phyloP scores from a whole-genome alignment of 2,797 vertebrate species.

The Diceros bicornis region DNA sequence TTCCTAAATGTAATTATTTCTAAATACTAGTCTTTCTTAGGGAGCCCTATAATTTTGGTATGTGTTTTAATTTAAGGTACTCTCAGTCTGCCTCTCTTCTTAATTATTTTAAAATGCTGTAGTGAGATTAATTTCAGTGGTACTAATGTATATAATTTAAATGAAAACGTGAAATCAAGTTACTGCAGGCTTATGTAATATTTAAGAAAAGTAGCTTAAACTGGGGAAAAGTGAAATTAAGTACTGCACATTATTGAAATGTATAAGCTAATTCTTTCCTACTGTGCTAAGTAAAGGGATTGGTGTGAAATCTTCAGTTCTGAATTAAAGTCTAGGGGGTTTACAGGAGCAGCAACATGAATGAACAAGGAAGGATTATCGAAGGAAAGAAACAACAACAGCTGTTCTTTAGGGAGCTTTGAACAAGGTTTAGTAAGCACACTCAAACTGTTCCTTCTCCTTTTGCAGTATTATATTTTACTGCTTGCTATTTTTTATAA shows the following conservation, averaged over 20 bases:
- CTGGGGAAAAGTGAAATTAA: constrained; percentile 70
- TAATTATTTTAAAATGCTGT: constrained; percentile 54
- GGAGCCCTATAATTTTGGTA: background rate
- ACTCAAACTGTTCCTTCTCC: constrained; percentile 17
- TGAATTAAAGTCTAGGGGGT: background rate
- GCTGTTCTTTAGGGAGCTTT: constrained; percentile 11
- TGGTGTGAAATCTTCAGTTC: constrained; percentile 59
- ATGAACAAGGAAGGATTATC: background rate
- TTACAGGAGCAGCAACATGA: background rate
- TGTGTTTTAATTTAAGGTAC: constrained; percentile 47
- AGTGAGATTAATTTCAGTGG: constrained; percentile 77
- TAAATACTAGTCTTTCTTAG: constrained; percentile 9
- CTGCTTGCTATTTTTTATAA: constrained; percentile 30
- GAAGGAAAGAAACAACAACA: constrained; percentile 47
- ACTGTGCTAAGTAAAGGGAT: constrained; percentile 63
- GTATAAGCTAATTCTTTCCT: constrained; percentile 66
- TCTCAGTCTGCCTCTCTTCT: background rate
- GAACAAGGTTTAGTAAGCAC: constrained; percentile 10
- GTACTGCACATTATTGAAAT: constrained; percentile 59
- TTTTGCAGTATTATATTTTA: constrained; percentile 17
- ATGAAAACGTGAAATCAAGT: constrained; percentile 79
- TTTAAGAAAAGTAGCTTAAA: constrained; percentile 71
- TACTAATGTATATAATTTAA: constrained; percentile 75
- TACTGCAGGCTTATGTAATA: constrained; percentile 62
- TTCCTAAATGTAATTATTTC: constrained; percentile 23